A percentile compares a stretch with the other conserved stretches of the same genome.
These are phyloP conservation scores for Acanthopagrus latus DNA, from an alignment of 2,797 vertebrate genomes.

Conservation along the genomic window DNA sequence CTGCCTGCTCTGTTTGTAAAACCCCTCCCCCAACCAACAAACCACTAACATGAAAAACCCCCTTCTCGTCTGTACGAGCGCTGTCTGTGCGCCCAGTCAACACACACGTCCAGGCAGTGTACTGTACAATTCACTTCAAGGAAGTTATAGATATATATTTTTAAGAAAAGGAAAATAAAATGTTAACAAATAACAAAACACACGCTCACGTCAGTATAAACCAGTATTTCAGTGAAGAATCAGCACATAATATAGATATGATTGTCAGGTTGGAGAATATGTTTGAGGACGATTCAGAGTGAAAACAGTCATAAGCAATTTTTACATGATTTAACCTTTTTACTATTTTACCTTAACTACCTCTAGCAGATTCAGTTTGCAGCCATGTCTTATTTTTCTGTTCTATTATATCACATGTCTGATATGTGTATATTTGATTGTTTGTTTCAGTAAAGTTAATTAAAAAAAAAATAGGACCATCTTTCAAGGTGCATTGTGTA, in stretches of 20 bases:
- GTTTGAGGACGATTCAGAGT: too few relatives aligned
- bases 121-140: conserved; percentile 5
- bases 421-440: too few relatives aligned
- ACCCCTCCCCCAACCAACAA: conserved; percentile 76
- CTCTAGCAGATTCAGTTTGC: too few relatives aligned
- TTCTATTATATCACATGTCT: too few relatives aligned
- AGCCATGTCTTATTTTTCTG: too few relatives aligned
- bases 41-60: conserved; percentile 25
- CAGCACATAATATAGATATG: background rate
- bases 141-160: too few relatives aligned
- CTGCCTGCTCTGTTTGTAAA: conserved; percentile 69
- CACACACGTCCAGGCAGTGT: background rate
- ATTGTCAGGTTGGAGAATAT: background rate
- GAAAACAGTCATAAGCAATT: background rate
- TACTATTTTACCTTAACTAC: too few relatives aligned
- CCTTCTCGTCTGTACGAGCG: background rate
- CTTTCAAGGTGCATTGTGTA: too few relatives aligned
- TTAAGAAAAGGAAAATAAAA: background rate
- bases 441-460: too few relatives aligned
- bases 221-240: background rate
- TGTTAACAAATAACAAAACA: background rate
- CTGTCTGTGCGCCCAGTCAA: conserved; percentile 6
- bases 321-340: background rate
- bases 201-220: too few relatives aligned
- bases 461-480: too few relatives aligned